Conservation (phyloP, 2,797 vertebrate genomes). For the Bradypodion pumilum region DNA sequence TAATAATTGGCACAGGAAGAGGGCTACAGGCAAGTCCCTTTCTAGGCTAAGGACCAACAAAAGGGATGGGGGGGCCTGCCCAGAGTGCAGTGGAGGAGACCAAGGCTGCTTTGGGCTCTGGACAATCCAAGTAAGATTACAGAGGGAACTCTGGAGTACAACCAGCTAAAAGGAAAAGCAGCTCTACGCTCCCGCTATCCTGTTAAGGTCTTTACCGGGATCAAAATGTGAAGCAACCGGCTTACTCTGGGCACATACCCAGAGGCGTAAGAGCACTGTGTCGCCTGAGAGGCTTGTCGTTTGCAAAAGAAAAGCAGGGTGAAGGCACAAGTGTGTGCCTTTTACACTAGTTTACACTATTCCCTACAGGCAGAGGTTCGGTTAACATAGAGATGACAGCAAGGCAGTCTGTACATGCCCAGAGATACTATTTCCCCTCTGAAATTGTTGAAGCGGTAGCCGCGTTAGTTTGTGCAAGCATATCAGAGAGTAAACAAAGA, state of each 20-base stretch:
- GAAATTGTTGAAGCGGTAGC: too few relatives aligned
- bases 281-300: neutral
- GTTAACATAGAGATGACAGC: neutral
- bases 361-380: neutral
- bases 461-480: too few relatives aligned
- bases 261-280: neutral
- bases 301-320: neutral
- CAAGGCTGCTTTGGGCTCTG: neutral
- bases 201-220: constrained; percentile 66
- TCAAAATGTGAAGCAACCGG: constrained; percentile 56
- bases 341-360: neutral
- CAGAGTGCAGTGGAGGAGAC: neutral
- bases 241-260: constrained; percentile 38
- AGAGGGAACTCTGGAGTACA: constrained; percentile 70
- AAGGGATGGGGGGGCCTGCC: neutral
- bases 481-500: too few relatives aligned
- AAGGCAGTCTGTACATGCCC: neutral
- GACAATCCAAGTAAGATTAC: constrained; percentile 69
- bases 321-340: neutral
- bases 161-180: constrained; percentile 53
- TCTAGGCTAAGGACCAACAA: neutral
- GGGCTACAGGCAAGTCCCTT: neutral
- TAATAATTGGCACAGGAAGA: neutral
- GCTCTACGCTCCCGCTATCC: constrained; percentile 65
- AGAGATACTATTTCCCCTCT: neutral